A percentile compares a stretch with the other conserved stretches of the same genome.
Evolutionary conservation across 1,140 invertebrate species (phyloP).

Genomic region (Episyrphus balteatus): DNA sequence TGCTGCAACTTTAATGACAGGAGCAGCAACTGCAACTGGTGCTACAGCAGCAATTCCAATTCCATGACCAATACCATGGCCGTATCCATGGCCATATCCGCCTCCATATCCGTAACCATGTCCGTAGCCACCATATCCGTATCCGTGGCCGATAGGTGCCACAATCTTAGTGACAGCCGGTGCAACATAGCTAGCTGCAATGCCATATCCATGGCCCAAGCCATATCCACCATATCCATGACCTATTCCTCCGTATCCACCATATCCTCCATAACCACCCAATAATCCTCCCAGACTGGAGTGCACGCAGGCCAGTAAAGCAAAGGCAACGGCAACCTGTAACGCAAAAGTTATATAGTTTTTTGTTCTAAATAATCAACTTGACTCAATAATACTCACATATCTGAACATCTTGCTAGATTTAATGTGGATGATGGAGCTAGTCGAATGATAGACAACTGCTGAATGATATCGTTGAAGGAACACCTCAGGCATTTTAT

Average conservation of each 20-base stretch:
- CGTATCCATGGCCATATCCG: conserved; percentile 16
- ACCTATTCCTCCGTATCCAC: conserved; percentile 7
- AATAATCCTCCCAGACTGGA: conserved; percentile 10
- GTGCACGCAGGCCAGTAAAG: no score
- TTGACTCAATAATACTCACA: no score
- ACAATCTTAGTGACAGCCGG: conserved; percentile 21
- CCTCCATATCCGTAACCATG: conserved; percentile 19
- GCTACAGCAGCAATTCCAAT: conserved; percentile 21
- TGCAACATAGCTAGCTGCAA: neutral
- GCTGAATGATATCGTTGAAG: no score
- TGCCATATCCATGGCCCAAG: conserved; percentile 8
- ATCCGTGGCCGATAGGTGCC: conserved; percentile 17
- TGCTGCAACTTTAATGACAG: neutral
- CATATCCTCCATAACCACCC: conserved; percentile 16
- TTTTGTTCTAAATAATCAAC: no score
- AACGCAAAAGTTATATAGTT: no score
- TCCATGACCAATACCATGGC: conserved; percentile 19
- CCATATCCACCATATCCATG: conserved; percentile 8
- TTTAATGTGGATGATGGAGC: no score
- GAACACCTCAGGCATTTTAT: no score
- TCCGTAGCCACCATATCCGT: conserved; percentile 12
- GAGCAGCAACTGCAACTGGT: conserved; percentile 1
- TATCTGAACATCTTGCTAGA: no score
- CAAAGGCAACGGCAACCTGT: no score
- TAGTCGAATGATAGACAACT: no score